Percentiles rank a stretch among this genome's conserved stretches.
phyloP scores from a whole-genome alignment of 2,888 invertebrate species.

The Lithophane semibrunnea region DNA sequence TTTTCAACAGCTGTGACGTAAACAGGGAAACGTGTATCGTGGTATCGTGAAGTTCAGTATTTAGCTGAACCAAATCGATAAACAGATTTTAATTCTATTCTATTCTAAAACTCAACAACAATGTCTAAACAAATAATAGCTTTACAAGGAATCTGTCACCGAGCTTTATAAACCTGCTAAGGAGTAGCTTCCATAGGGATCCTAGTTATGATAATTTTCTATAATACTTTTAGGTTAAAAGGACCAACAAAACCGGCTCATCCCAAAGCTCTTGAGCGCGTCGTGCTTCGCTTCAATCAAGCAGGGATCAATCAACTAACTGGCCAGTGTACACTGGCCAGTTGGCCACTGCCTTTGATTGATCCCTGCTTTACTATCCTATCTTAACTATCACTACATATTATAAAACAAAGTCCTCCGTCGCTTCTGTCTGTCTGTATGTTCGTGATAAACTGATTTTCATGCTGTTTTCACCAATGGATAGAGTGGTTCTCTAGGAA shows the following conservation, averaged over 20 bases:
- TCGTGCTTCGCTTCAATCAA: slow-evolving; percentile 70
- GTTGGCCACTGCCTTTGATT: too few relatives aligned
- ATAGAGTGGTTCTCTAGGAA: too few relatives aligned
- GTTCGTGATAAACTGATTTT: too few relatives aligned
- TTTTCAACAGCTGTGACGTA: slow-evolving; percentile 62
- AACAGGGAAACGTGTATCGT: slow-evolving; percentile 54
- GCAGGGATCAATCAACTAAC: too few relatives aligned
- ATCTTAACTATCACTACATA: too few relatives aligned
- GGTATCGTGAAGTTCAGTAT: slow-evolving; percentile 7
- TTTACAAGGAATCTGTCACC: neutral
- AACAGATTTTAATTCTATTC: neutral
- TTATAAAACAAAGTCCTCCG: too few relatives aligned
- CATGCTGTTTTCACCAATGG: too few relatives aligned
- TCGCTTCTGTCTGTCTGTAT: too few relatives aligned
- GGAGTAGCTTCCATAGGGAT: neutral
- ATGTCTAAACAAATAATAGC: neutral
- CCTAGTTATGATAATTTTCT: neutral
- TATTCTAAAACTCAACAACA: neutral
- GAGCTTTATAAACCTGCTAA: neutral
- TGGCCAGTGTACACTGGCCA: slow-evolving; percentile 40
- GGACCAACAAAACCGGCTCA: slow-evolving; percentile 19
- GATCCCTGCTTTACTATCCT: too few relatives aligned
- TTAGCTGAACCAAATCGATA: slow-evolving; percentile 34
- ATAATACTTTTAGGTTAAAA: neutral
- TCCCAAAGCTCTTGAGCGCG: slow-evolving; percentile 40